phyloP scores from a whole-genome alignment of 2,888 invertebrate genomes.

The Hydroisotoma schaefferi region DNA sequence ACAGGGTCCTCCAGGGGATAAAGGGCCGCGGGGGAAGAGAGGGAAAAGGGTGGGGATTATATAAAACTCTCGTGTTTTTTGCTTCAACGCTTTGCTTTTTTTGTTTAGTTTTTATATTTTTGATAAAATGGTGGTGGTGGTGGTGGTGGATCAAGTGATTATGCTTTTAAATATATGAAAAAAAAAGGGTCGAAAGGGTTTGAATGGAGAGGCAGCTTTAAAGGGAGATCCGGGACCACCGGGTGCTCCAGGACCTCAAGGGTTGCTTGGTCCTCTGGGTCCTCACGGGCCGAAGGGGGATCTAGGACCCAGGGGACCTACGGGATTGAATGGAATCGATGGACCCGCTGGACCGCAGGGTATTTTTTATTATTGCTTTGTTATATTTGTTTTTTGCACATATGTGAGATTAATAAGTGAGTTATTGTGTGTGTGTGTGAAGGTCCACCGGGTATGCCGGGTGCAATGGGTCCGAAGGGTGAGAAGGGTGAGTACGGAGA shows the following conservation, averaged over 20 bases:
- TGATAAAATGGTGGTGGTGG: conserved; percentile 13
- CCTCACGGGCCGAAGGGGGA: conserved; percentile 60
- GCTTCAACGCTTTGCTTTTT: neutral
- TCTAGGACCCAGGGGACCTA: neutral
- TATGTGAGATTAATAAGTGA: neutral
- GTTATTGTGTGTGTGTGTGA: neutral
- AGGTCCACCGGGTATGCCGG: conserved; percentile 75
- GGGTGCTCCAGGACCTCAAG: conserved; percentile 63
- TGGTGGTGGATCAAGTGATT: neutral
- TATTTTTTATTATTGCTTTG: too few species aligned
- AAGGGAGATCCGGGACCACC: conserved; percentile 64
- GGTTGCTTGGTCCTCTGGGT: conserved; percentile 73
- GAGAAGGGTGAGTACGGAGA: conserved; percentile 68
- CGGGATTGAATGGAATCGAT: conserved; percentile 62
- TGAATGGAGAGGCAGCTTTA: conserved; percentile 59
- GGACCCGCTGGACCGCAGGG: conserved; percentile 79
- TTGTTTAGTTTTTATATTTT: neutral
- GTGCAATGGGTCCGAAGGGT: conserved; percentile 53
- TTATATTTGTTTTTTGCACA: too few species aligned
- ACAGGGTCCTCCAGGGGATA: conserved; percentile 74
- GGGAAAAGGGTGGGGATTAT: conserved; percentile 95
- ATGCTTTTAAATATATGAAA: neutral
- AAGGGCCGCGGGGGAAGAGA: conserved; percentile 84
- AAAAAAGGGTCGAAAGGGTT: conserved; percentile 57
- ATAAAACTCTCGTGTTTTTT: conserved; percentile 48